A percentile compares a stretch with the other conserved stretches of the same genome.
phyloP scores from a whole-genome alignment of 2,888 invertebrate species.

The Thumatha senex region DNA sequence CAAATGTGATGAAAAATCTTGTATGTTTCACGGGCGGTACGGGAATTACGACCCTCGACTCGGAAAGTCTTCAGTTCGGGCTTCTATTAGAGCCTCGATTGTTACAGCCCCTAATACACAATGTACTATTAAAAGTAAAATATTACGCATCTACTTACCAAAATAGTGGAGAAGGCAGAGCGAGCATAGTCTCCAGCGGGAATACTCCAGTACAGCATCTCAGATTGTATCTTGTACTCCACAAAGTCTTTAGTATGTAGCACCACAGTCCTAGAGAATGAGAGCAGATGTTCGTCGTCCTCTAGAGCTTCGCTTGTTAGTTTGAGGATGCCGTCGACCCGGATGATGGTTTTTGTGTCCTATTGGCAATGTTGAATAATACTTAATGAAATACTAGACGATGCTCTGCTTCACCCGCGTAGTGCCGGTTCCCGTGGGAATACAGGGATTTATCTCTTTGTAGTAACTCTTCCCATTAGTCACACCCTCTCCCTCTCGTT shows the following conservation, averaged over 20 bases:
- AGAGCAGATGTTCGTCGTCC: conserved; percentile 74
- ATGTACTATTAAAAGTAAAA: too few relatives aligned
- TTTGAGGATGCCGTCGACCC: conserved; percentile 86
- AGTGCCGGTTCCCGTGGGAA: too few relatives aligned
- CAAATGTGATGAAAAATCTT: too few relatives aligned
- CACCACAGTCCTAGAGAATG: conserved; percentile 84
- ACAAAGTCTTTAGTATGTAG: conserved; percentile 65
- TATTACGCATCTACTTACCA: conserved; percentile 50
- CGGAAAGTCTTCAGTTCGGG: too few relatives aligned
- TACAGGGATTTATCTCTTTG: too few relatives aligned
- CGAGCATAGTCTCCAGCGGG: conserved; percentile 66
- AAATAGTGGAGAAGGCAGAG: conserved; percentile 53
- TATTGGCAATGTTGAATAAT: conserved; percentile 16
- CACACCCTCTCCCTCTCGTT: too few relatives aligned
- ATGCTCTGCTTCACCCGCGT: not conserved
- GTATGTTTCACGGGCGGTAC: too few relatives aligned
- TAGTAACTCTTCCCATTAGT: too few relatives aligned
- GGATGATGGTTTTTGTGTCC: conserved; percentile 77
- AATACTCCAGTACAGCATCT: conserved; percentile 85
- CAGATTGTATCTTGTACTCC: conserved; percentile 86
- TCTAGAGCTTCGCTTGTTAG: conserved; percentile 78
- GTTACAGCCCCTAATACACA: too few relatives aligned
- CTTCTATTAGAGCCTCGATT: too few relatives aligned
- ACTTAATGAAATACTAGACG: not conserved
- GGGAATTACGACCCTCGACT: too few relatives aligned